Base-by-base conservation (phyloP, 2,797 vertebrate species). In the Phalloptychus januarius region DNA sequence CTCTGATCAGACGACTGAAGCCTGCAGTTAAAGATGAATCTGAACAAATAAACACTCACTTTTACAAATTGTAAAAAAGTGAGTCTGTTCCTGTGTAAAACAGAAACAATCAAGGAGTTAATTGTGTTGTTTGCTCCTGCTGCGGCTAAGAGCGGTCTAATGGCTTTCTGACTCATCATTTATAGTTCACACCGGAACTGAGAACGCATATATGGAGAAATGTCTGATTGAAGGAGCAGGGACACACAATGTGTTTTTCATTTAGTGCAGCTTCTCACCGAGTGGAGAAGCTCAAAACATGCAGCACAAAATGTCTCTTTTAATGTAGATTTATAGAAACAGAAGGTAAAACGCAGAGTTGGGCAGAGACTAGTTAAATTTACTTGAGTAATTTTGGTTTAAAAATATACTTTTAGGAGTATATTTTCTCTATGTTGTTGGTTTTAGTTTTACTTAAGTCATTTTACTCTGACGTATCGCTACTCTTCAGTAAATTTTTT, bases 161-260 rank as follows among this genome's bases (percentile, higher is more conserved):
- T n/a, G 33, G 33, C 23, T 73, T 69, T 69, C 33, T 74, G 52
- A 74, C 12, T 74, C 72, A 74, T 74, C 38, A 11, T 15, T 73
- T 54, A 52, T 25, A 31, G 72, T 74, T 58, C 40, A 40, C 54
- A 28, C 36, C 50, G 72, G 50, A 56, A 74, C 50, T 2, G 50
- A 28, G 6, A 72, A 54, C 2, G 11, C 25, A 40, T 38, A 74
- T 58, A 44, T 74, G 72, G 23, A 25, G 71, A 42, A 7, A 18
- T 31, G 45, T 28, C 3, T 33, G 33, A 72, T 54, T 23, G 71
- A 28, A 16, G 40, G 15, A n/a, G 52, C 25, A 28, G 23, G 5
- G 2, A 16, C 23, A 38, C 33, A 1, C 4, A 16, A 11, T 13
- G 13, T 4, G 8, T 33, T 71, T 33, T 71, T 40, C 11, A n/a